These are phyloP conservation scores for Micrasema minimum DNA, from an alignment of 1,140 invertebrate species.

Conservation along the genomic window DNA sequence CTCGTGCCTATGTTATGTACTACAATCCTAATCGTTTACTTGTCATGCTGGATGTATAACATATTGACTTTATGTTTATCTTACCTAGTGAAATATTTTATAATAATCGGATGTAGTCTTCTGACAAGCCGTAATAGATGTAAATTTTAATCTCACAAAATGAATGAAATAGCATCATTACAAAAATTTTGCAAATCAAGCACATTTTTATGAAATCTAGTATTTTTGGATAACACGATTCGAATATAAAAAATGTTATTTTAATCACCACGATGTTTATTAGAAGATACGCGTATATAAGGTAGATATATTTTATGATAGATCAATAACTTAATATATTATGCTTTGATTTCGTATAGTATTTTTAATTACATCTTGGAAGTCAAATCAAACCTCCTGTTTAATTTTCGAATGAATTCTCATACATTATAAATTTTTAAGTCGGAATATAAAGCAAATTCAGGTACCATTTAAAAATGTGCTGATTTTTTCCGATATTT, in stretches of 20 bases:
- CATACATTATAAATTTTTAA: conserved; percentile 13
- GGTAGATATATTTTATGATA: conserved; percentile 28
- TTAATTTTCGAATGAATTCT: conserved; percentile 21
- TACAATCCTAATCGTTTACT: conserved; percentile 33
- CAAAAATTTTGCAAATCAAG: conserved; percentile 30
- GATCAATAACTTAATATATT: conserved; percentile 49
- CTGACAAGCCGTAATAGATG: background rate
- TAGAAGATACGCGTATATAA: background rate
- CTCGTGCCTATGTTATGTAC: conserved; percentile 4
- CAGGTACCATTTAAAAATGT: conserved; percentile 53
- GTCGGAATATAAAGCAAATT: conserved; percentile 49
- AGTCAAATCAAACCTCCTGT: conserved; percentile 9
- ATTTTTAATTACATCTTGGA: conserved; percentile 19
- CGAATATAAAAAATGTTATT: too few relatives aligned
- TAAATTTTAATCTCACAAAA: background rate
- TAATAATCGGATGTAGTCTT: too few relatives aligned
- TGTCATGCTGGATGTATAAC: conserved; percentile 36
- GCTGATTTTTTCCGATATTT: conserved; percentile 47
- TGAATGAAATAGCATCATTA: background rate
- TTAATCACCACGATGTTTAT: too few relatives aligned
- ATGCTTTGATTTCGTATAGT: conserved; percentile 49
- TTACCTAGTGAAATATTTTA: background rate
- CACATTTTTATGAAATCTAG: conserved; percentile 25
- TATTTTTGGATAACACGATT: too few relatives aligned
- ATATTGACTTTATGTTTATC: conserved; percentile 27